A percentile compares a stretch with the other conserved stretches of the same genome.
Conservation (phyloP, 53 echinoderm and acorn worm species). For the Temnopleurus reevesii region DNA sequence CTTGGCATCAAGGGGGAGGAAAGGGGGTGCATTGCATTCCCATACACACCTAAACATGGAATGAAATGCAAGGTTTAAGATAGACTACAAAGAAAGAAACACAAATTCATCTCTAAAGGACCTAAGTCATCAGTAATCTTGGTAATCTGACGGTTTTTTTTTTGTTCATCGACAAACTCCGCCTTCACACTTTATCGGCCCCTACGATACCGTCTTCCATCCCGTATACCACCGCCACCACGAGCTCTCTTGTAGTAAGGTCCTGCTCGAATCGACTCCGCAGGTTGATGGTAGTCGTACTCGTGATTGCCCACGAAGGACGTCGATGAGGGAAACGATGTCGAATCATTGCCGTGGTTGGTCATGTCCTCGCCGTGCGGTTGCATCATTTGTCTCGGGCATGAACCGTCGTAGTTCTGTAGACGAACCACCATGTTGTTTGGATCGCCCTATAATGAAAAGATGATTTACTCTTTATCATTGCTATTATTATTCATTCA, state of each 20-base stretch:
- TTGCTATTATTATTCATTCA: too few species aligned
- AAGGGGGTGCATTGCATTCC: too few species aligned
- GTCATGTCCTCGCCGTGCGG: slow-evolving; percentile 21
- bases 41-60: too few species aligned
- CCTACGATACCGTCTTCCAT: slow-evolving; percentile 19
- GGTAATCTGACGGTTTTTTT: too few species aligned
- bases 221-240: not conserved
- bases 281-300: not conserved
- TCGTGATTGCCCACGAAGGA: not conserved
- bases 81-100: too few species aligned
- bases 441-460: slow-evolving; percentile 4
- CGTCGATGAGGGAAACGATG: not conserved
- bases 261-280: not conserved
- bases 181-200: not conserved
- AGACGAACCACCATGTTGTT: not conserved
- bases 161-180: too few species aligned
- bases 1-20: too few species aligned
- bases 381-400: not conserved
- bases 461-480: too few species aligned
- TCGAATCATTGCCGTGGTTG: slow-evolving; percentile 20
- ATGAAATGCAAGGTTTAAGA: too few species aligned
- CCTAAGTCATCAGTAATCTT: too few species aligned
- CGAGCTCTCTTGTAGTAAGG: slow-evolving; percentile 31
- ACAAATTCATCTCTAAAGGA: too few species aligned
- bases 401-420: not conserved